Base-by-base conservation (phyloP, 2,113 vertebrate genomes). In the Triplophysa tibetana region DNA sequence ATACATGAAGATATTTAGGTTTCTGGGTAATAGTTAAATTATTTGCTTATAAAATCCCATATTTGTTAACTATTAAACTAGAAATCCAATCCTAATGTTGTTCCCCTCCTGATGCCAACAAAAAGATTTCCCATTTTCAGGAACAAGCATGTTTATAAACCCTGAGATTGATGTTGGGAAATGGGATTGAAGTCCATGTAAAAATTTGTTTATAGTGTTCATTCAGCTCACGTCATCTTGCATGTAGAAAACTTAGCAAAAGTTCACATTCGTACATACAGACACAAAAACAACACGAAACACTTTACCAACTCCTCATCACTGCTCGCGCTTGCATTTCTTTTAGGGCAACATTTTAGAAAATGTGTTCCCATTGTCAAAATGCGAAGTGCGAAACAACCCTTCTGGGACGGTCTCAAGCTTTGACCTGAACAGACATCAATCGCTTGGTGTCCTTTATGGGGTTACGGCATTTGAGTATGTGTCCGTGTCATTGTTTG, bases 371-470 rank as follows among this genome's bases (percentile, higher is more conserved):
- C 54, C 70, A 60, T 74, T 79, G 70, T 75, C 76, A 64, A 75
- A 74, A 52, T 56, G 29, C 50, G 50, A 73, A 78, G 75, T 78
- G 81, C 43, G 68, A 82, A 78, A 52, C 70, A 60, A 67, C 76
- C 52, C 48, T 54, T 60, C 10, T 61, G 63, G 68, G 69, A 68
- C 33, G 33, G n/a, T 67, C 26, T 56, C 75, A 72, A 38, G 75
- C 68, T 77, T 52, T 50, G 50, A 77, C 81, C 81, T 38, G 63
- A 61, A 63, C 63, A 60, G 50, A 67, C 56, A 78, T 73, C 81
- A 79, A 62, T 79, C 6, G 54, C 43, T 2, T 24, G 56, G 38
- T 61, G 68, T 33, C 62, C 23, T 65, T 65, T 67, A 24, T 29
- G n/a, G 33, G 56, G 67, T 78, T 78, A 29, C 17, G 64, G 56